These are phyloP conservation scores for Autographa gamma DNA, from an alignment of 2,888 invertebrate genomes.

Conservation along the genomic window DNA sequence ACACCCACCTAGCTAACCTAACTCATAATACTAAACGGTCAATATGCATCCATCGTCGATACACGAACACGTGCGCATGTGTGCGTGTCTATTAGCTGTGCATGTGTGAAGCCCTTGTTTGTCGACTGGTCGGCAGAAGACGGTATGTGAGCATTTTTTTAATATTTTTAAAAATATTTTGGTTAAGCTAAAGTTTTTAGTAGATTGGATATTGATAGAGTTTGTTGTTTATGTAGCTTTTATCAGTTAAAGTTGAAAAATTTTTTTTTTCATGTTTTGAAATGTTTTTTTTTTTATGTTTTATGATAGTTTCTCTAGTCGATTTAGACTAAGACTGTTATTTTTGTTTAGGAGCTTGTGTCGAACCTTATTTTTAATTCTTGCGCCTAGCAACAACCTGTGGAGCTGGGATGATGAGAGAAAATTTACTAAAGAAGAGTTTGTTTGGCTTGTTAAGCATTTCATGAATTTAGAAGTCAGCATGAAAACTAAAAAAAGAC, in stretches of 20 bases:
- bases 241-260: too few relatives aligned
- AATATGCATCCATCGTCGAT: constrained; percentile 77
- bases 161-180: constrained; percentile 22
- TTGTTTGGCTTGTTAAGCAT: background rate
- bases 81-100: constrained; percentile 66
- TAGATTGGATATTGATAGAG: background rate
- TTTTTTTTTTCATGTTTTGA: too few relatives aligned
- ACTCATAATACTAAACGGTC: constrained; percentile 82
- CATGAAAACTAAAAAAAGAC: background rate
- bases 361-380: too few relatives aligned
- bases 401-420: background rate
- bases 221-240: background rate
- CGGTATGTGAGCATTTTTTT: constrained; percentile 64
- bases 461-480: background rate
- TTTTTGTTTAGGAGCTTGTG: too few relatives aligned
- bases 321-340: too few relatives aligned
- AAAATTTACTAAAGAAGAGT: background rate
- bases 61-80: constrained; percentile 54
- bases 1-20: constrained; percentile 61
- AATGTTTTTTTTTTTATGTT: too few relatives aligned
- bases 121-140: constrained; percentile 62
- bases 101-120: constrained; percentile 73
- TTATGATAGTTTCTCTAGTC: too few relatives aligned
- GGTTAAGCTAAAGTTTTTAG: background rate
- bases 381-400: background rate